Evolutionary conservation across 1,140 invertebrate genomes (phyloP).

Genomic region (Glomeris maerens): DNA sequence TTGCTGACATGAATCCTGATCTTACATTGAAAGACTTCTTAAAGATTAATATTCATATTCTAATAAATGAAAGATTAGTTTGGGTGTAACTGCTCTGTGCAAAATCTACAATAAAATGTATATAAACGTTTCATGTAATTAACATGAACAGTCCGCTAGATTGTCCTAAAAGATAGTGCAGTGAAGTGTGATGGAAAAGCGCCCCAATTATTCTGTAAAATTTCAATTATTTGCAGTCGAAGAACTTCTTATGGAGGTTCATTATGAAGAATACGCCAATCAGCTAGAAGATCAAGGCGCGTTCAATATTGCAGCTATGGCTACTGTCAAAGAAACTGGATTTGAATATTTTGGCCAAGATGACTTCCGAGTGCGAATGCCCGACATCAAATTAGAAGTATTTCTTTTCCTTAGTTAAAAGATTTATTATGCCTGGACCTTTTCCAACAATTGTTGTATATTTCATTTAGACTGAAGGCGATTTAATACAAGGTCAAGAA

Average conservation of each 20-base stretch:
- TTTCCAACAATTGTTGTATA: slow-evolving; percentile 6
- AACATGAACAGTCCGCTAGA: no score
- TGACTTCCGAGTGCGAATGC: slow-evolving; percentile 74
- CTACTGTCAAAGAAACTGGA: slow-evolving; percentile 60
- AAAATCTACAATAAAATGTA: no score
- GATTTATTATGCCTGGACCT: slow-evolving; percentile 5
- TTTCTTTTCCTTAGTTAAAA: neutral
- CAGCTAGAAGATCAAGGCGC: slow-evolving; percentile 61
- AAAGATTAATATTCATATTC: no score
- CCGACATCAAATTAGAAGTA: slow-evolving; percentile 66
- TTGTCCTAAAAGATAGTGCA: no score
- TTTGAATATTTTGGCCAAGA: slow-evolving; percentile 81
- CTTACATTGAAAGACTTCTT: no score
- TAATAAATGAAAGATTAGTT: no score
- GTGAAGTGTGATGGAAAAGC: no score
- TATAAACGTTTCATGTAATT: no score
- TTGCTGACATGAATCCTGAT: no score
- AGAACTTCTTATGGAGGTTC: slow-evolving; percentile 50
- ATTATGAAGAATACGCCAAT: slow-evolving; percentile 61
- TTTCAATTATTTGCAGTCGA: slow-evolving; percentile 33
- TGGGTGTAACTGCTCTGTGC: no score
- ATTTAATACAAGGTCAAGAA: slow-evolving; percentile 45
- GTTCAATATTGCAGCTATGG: slow-evolving; percentile 69
- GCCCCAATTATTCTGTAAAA: slow-evolving; percentile 3
- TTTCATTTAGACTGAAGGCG: slow-evolving; percentile 30